Base-by-base conservation (phyloP, 2,797 vertebrate species). In the Esox lucius region DNA sequence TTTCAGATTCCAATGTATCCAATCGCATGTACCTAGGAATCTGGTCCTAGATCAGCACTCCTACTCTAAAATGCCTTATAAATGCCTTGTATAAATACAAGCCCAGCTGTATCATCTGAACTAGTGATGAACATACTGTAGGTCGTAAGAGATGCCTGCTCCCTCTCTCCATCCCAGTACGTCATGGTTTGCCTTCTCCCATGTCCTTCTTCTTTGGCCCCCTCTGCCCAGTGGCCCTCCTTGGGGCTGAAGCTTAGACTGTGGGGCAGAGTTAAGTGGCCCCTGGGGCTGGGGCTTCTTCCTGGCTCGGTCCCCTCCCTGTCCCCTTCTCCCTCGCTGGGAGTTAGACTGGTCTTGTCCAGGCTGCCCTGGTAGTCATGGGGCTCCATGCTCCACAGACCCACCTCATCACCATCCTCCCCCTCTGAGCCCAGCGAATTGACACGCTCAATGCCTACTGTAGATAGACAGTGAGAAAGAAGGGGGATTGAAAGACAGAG, bases 361-460 rank as follows among this genome's bases (percentile, higher is more conserved):
- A 90, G 88, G 86, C 83, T 90, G 83, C 93, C 92, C 82, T 88
- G 90, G 82, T 85, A 86, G 81, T 94, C 93, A 87, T 88, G 89
- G 73, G 83, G 88, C 81, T 94, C 94, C 84, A 91, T 82, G 82
- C 88, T 89, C 93, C 93, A 95, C 68, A 88, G 81, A 9, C 89
- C 86, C 65, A 87, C 89, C 72, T 94, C 93, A 94, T 59, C 56
- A 59, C 22, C 56, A 59, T 94, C 93, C 79, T 94, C 93, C 51
- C 92, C 94, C 75, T 94, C 94, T n/a, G 94, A 94, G 70, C 91
- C 93, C 84, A 93, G 87, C 17, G 88, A 88, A 78, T 77, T 88
- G 74, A 89, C 86, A 77, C 87, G 87, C 76, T 93, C 92, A 35
- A 87, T 72, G 65, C 91, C 91, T 72, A 92, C 93, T 93, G 84